Evolutionary conservation across 2,113 vertebrate genomes (phyloP).

Genomic region (Myodes glareolus): DNA sequence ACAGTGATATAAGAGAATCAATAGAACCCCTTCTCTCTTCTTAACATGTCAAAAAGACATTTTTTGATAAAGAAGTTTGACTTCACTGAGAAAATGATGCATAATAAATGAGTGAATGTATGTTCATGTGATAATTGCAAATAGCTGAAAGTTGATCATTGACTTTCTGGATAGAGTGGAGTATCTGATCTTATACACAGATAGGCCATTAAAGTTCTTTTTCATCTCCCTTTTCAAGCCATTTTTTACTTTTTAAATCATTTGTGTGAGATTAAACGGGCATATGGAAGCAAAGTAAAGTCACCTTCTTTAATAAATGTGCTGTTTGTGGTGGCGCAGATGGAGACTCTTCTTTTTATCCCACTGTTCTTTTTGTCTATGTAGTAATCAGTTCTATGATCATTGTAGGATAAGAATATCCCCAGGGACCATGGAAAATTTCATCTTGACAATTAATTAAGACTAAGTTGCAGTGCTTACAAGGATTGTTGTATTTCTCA

Average conservation of each 20-base stretch:
- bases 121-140: not conserved
- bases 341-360: not conserved
- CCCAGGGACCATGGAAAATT: not conserved
- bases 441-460: constrained; percentile 44
- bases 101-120: not conserved
- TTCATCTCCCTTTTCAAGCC: not conserved
- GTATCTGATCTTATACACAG: not conserved
- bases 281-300: not conserved
- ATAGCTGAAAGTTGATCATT: not conserved
- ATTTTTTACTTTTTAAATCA: not conserved
- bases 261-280: not conserved
- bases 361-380: not conserved
- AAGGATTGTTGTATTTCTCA: not conserved
- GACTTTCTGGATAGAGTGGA: not conserved
- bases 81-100: not conserved
- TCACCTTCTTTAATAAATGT: constrained; percentile 4
- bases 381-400: constrained; percentile 35
- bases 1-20: not conserved
- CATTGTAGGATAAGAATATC: constrained; percentile 15
- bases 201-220: not conserved
- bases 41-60: not conserved
- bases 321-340: not conserved
- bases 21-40: not conserved
- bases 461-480: not conserved
- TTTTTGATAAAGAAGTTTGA: not conserved